Evolutionary conservation across 2,888 invertebrate species (phyloP), one percentile per base, ranked within the genome.

Genomic region (Aphodius sticticus): DNA sequence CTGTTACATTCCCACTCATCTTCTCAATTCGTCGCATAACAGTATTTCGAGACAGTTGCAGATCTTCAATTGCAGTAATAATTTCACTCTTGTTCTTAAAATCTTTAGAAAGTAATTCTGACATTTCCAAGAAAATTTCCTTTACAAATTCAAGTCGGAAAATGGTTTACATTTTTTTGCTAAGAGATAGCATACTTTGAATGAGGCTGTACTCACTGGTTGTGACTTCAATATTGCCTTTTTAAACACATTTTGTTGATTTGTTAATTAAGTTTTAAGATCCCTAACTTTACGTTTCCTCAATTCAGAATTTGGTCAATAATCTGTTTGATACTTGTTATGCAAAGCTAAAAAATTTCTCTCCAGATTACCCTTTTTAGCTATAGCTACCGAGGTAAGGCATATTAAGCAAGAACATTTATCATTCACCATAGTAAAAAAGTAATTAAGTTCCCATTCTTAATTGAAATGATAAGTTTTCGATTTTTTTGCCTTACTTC

Each of bases 211-310:
- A 70, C 81, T 82, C 53, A 81, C 81, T 74, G 78, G 72, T 38
- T 74, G 74, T 82, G 82, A 82, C 36, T 81, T 82, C 76, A 75
- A 82, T 36, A 78, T 81, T 26, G 79, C 79, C 76, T 81, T 82
- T 81, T 80, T 80, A 70, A 82, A 82, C 74, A 82, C 26, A 80
- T 80, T 82, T 82, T 82, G 80, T 82, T 81, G 82, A 38, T 36
- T 16, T 81, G 53, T 81, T 81, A 81, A 81, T 77, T 81, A 75
- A 78, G 77, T 70, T 71, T 81, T 81, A 77, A 79, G 80, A 74
- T 81, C 77, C 79, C 78, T 69, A 79, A 81, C 70, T 81, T 81
- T 81, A 81, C 38, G 53, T 81, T 81, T 81, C 79, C 79, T 37
- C 35, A 81, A 77, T 37, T 79, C 78, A 38, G 35, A 26, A 80